Evolutionary conservation across 2,113 vertebrate genomes (phyloP).

Genomic region (Phocoena phocoena): DNA sequence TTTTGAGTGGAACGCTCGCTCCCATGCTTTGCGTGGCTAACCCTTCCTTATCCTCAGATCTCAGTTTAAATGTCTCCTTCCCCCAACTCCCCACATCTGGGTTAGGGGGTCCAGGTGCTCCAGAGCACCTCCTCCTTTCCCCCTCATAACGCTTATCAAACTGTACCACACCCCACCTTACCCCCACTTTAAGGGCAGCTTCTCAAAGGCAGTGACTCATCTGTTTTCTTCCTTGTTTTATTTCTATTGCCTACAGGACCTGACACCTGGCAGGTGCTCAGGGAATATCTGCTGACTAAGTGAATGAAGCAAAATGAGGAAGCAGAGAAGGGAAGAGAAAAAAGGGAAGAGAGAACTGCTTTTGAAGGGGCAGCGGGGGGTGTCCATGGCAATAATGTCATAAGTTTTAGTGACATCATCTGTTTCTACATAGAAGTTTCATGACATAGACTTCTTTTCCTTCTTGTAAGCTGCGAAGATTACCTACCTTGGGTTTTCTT

Average conservation of each 20-base stretch:
- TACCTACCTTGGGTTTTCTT: background rate
- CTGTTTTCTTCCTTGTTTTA: slow-evolving; percentile 27
- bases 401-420: slow-evolving; percentile 12
- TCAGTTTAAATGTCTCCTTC: background rate
- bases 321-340: slow-evolving; percentile 31
- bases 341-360: background rate
- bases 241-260: slow-evolving; percentile 42
- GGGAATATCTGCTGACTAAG: slow-evolving; percentile 35
- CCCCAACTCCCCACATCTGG: background rate
- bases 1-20: background rate
- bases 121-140: background rate
- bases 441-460: background rate
- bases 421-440: background rate
- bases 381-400: background rate
- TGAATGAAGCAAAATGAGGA: slow-evolving; percentile 45
- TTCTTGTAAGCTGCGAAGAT: slow-evolving; percentile 27
- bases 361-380: background rate
- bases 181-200: background rate
- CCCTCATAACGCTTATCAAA: background rate
- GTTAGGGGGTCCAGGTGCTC: background rate
- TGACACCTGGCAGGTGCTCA: slow-evolving; percentile 43
- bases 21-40: background rate
- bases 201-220: slow-evolving; percentile 58
- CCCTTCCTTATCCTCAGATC: background rate
- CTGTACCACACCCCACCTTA: background rate